phyloP scores from a whole-genome alignment of 2,888 invertebrate species.

The Thereva unica region DNA sequence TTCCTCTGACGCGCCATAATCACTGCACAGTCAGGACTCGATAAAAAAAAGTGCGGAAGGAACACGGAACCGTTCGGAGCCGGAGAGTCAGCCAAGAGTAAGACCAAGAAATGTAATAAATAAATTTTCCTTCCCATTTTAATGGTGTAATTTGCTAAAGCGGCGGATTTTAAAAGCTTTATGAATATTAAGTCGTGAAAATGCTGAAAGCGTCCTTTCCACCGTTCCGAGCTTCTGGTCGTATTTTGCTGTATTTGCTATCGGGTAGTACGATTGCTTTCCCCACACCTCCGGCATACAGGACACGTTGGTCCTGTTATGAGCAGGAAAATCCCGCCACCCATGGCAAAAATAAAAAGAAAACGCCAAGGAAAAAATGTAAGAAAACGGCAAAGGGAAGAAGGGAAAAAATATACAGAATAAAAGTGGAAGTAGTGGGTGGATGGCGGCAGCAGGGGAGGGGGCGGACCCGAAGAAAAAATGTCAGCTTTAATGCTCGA shows the following conservation, averaged over 20 bases:
- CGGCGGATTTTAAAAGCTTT: slow-evolving; percentile 37
- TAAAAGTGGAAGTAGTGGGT: not conserved
- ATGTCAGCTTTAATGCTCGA: slow-evolving; percentile 28
- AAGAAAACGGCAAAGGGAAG: not conserved
- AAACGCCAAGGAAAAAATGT: not conserved
- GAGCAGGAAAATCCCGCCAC: not conserved
- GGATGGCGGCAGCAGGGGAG: not conserved
- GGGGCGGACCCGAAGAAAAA: slow-evolving; percentile 13
- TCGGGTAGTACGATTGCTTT: slow-evolving; percentile 16
- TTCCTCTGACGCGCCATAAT: too few relatives aligned
- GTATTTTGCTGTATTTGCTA: slow-evolving; percentile 21
- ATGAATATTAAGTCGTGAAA: slow-evolving; percentile 38
- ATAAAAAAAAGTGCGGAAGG: too few relatives aligned
- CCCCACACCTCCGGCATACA: not conserved
- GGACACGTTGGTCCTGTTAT: not conserved
- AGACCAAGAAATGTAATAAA: slow-evolving; percentile 30
- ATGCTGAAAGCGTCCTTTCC: slow-evolving; percentile 29
- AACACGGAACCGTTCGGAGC: too few relatives aligned
- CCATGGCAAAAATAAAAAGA: slow-evolving; percentile 1
- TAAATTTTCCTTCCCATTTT: slow-evolving; percentile 34
- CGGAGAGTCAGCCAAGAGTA: not conserved
- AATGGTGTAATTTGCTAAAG: slow-evolving; percentile 37
- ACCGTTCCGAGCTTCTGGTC: slow-evolving; percentile 9
- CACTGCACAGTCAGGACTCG: too few relatives aligned
- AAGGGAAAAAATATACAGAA: not conserved